phyloP scores from a whole-genome alignment of 2,888 invertebrate species.

The Lapara coniferarum region DNA sequence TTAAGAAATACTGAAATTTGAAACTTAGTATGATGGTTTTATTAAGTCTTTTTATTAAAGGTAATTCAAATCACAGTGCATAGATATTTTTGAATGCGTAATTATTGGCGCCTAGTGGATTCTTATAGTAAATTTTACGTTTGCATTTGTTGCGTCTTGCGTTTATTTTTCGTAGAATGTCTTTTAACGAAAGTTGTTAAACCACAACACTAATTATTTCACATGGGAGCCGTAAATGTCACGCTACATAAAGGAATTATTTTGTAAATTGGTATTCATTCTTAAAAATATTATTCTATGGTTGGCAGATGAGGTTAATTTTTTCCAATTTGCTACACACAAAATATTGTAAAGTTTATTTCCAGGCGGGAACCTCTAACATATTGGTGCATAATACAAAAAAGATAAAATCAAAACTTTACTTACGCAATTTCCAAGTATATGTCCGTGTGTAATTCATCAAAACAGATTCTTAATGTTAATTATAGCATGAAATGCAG shows the following conservation, averaged over 20 bases:
- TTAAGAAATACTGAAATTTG: too few relatives aligned
- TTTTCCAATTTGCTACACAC: conserved; percentile 8
- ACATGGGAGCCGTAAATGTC: too few relatives aligned
- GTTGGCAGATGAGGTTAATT: conserved; percentile 7
- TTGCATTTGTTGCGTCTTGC: neutral
- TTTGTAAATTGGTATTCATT: neutral
- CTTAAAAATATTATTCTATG: neutral
- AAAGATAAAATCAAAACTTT: conserved; percentile 43
- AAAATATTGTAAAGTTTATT: conserved; percentile 1
- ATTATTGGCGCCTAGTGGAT: conserved; percentile 15
- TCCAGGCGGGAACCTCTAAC: conserved; percentile 10
- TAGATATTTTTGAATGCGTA: neutral
- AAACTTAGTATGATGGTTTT: too few relatives aligned
- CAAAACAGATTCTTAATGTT: conserved; percentile 60
- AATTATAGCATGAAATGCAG: conserved; percentile 69
- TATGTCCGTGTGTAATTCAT: conserved; percentile 63
- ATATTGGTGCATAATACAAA: conserved; percentile 29
- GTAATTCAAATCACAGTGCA: too few relatives aligned
- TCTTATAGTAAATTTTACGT: conserved; percentile 3
- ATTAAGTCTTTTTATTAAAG: too few relatives aligned
- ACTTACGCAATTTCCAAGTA: conserved; percentile 74
- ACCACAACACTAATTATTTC: too few relatives aligned
- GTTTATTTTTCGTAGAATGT: neutral
- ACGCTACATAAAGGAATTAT: neutral
- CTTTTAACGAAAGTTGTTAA: neutral